Evolutionary conservation across 1,140 invertebrate species (phyloP).

Genomic region (Drosophila jambulina): DNA sequence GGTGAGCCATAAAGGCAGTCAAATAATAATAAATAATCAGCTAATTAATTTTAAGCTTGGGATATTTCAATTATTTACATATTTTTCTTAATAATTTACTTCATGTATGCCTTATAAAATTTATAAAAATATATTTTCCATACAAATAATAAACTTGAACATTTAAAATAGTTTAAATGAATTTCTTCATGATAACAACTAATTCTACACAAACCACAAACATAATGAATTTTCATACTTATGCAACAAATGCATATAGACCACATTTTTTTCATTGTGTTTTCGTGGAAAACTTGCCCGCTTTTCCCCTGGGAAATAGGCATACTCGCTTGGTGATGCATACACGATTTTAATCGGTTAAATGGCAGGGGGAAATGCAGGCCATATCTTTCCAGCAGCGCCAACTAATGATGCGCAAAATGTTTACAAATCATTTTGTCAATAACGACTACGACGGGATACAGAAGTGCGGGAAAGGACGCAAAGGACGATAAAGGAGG

Average conservation of each 20-base stretch:
- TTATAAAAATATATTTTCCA: not conserved
- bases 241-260: not conserved
- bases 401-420: conserved; percentile 82
- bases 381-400: conserved; percentile 49
- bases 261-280: not conserved
- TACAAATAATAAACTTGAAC: not conserved
- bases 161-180: not conserved
- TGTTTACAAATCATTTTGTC: conserved; percentile 84
- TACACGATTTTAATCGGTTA: conserved; percentile 81
- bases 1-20: too few relatives aligned
- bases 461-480: not conserved
- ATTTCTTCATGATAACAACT: not conserved
- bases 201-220: not conserved
- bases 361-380: conserved; percentile 61
- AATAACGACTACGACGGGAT: conserved; percentile 56
- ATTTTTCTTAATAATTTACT: too few relatives aligned
- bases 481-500: conserved; percentile 5
- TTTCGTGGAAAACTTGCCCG: not conserved
- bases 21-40: not conserved
- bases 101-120: not conserved
- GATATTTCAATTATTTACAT: not conserved
- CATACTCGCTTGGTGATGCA: conserved; percentile 39
- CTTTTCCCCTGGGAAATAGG: not conserved
- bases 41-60: not conserved
- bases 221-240: not conserved